Percentiles rank a stretch among this genome's conserved stretches.
phyloP scores from a whole-genome alignment of 2,888 invertebrate genomes.

The Andricus curvator region DNA sequence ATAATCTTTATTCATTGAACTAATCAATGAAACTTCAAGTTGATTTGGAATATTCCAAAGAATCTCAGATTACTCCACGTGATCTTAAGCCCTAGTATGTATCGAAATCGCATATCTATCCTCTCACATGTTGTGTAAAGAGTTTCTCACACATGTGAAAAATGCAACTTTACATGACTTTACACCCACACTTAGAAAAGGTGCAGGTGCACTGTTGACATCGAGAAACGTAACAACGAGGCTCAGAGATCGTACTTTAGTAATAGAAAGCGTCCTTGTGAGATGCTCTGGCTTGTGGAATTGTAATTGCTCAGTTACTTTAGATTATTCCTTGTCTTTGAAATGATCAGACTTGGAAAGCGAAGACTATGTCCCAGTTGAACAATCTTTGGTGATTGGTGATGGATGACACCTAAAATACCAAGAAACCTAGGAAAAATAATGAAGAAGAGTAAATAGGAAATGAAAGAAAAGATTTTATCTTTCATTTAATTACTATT shows the following conservation, averaged over 20 bases:
- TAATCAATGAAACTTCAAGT: no score
- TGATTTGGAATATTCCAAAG: no score
- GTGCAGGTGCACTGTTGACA: constrained; percentile 5
- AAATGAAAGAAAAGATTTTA: constrained; percentile 10
- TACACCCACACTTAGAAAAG: neutral
- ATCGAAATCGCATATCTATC: no score
- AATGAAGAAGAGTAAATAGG: neutral
- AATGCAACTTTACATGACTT: neutral
- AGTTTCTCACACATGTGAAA: no score
- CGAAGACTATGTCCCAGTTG: constrained; percentile 13
- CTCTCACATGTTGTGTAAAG: no score
- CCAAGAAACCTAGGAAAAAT: neutral
- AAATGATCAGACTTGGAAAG: constrained; percentile 19
- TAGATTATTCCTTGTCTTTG: neutral
- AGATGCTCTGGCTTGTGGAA: neutral
- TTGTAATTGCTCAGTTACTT: constrained; percentile 6
- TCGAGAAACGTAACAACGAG: constrained; percentile 11
- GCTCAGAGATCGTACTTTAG: constrained; percentile 31
- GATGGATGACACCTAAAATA: constrained; percentile 17
- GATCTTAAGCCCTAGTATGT: no score
- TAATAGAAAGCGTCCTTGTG: constrained; percentile 59
- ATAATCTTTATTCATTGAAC: no score
- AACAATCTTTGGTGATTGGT: neutral
- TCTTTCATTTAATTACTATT: neutral
- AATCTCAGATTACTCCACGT: no score